Base-by-base conservation (phyloP, 2,888 invertebrate genomes). In the Sipha maydis region DNA sequence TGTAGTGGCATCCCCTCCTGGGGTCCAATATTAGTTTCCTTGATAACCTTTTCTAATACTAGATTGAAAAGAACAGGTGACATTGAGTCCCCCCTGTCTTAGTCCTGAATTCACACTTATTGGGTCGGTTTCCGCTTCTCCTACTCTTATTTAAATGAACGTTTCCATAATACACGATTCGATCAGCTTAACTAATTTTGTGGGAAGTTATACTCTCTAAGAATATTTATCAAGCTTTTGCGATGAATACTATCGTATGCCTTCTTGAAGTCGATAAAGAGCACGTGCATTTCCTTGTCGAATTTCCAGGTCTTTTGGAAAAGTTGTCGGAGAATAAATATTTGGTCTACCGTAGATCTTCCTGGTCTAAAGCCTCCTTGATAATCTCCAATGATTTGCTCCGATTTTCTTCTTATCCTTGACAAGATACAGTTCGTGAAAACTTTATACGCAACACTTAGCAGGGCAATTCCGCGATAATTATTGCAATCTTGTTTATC, bases 151-250 rank as follows among this genome's bases (percentile, higher is more conserved):
- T n/a, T n/a, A n/a, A n/a, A n/a, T n/a, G n/a, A 34, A 75, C 38
- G 31, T 75, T 75, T 75, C 75, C 75, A 75, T 75, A 75, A 75
- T 75, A 38, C 75, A 34, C 28, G 75, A 17, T 75, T 75, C 75
- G 75, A 75, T 38, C 38, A 31, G 21, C 75, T 75, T 75, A 34
- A 75, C 75, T 75, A 75, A 75, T 75, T 75, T 75, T 75, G 75
- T 75, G 75, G 75, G 75, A 75, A 75, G 75, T 75, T 75, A 75
- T 75, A 75, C 75, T 75, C 75, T 75, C 75, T 75, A 75, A 75
- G 75, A 75, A 75, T 75, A 75, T 75, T 75, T 75, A 75, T 75
- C 34, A 75, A 75, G 75, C 75, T 75, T 75, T 75, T 75, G 75
- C 38, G 75, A 75, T 75, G 75, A 38, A 75, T 75, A 75, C 75